phyloP scores from a whole-genome alignment of 2,888 invertebrate genomes.

The Callimorpha dominula region DNA sequence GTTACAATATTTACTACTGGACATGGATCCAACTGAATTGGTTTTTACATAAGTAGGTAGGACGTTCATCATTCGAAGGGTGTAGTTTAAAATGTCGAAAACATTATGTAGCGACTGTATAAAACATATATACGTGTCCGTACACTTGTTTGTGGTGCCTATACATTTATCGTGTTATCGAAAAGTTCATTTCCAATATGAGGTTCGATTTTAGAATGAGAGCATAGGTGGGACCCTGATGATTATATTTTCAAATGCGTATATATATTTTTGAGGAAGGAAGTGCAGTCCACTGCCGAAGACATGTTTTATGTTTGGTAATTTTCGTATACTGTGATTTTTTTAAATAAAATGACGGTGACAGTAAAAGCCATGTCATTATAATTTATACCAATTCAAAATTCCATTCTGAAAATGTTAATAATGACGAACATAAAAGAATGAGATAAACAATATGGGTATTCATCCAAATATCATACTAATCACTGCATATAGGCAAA shows the following conservation, averaged over 20 bases:
- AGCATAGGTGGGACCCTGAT: not conserved
- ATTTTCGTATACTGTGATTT: no score
- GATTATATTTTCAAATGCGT: no score
- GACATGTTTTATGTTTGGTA: no score
- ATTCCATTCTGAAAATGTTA: no score
- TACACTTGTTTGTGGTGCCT: not conserved
- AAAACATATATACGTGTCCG: not conserved
- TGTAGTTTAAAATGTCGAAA: not conserved
- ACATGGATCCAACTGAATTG: not conserved
- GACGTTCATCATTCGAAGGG: not conserved
- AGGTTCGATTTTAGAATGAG: not conserved
- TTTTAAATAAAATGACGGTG: no score
- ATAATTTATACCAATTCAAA: no score
- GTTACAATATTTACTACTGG: not conserved
- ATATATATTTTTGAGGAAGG: no score
- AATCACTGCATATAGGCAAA: not conserved
- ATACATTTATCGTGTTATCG: not conserved
- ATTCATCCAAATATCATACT: not conserved
- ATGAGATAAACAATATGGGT: no score
- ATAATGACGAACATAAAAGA: no score
- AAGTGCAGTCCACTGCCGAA: no score
- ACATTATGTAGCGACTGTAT: no score
- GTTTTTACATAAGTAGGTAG: conserved; percentile 18
- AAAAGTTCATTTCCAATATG: not conserved
- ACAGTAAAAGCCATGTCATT: no score